Conservation (phyloP, 1,140 invertebrate genomes). For the Microvelia longipes region DNA sequence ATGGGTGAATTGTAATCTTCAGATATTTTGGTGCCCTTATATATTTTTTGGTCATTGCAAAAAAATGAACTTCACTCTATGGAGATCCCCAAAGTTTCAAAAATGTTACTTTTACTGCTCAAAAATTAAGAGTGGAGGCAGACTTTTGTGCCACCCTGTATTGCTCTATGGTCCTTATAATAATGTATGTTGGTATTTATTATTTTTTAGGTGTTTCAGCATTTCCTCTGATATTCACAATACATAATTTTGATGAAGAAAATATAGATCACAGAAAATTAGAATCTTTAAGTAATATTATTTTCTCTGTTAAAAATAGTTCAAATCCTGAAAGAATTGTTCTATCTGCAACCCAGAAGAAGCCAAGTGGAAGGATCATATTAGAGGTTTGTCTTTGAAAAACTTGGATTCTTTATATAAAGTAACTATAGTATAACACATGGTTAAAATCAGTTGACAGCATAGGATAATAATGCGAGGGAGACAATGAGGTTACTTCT, state of each 20-base stretch:
- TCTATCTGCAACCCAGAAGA: neutral
- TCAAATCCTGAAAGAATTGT: neutral
- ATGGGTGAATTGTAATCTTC: too few relatives aligned
- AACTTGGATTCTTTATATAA: neutral
- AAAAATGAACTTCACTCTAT: neutral
- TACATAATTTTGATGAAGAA: neutral
- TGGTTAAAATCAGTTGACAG: neutral
- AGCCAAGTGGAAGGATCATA: neutral
- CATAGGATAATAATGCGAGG: neutral
- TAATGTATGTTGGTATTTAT: too few relatives aligned
- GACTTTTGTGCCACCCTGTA: neutral
- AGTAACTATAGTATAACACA: neutral
- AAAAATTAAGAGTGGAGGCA: neutral
- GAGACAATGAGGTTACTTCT: too few relatives aligned
- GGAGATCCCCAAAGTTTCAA: neutral
- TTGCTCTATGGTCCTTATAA: too few relatives aligned
- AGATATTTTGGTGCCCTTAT: too few relatives aligned
- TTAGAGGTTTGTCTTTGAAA: neutral
- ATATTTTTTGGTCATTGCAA: neutral
- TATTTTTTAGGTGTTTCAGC: neutral
- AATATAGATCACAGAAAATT: neutral
- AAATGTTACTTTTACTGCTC: neutral
- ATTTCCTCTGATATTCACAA: neutral
- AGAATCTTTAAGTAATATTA: neutral
- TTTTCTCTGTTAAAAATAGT: neutral